A percentile compares a stretch with the other conserved stretches of the same genome.
Conservation (phyloP, 1,140 invertebrate genomes). For the Trachelipus rathkii region DNA sequence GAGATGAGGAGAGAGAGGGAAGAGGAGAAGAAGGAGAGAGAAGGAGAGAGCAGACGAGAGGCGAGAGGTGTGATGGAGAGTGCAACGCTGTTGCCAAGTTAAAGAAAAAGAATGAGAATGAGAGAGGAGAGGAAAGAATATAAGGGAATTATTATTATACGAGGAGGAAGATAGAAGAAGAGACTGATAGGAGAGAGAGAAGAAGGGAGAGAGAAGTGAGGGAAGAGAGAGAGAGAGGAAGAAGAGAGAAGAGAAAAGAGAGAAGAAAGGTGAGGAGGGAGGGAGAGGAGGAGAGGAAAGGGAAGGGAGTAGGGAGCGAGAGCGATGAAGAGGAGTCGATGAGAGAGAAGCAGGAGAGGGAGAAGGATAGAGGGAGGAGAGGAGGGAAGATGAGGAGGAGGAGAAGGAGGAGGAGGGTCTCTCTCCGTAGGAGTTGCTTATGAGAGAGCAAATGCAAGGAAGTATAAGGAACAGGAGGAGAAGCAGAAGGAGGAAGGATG, state of each 20-base stretch:
- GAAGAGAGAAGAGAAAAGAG: not conserved
- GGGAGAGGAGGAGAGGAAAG: not conserved
- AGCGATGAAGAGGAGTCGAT: not conserved
- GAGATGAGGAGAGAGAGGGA: too few relatives aligned
- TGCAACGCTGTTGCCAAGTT: too few relatives aligned
- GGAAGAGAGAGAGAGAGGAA: not conserved
- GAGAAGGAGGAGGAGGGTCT: not conserved
- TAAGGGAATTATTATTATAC: too few relatives aligned
- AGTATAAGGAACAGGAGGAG: not conserved
- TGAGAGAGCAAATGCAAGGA: not conserved
- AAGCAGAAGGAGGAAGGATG: not conserved
- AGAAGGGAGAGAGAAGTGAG: not conserved
- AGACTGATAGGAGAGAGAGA: too few relatives aligned
- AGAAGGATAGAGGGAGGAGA: not conserved
- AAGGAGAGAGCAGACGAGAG: too few relatives aligned
- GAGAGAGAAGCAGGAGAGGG: not conserved
- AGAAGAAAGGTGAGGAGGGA: not conserved
- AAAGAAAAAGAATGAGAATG: too few relatives aligned
- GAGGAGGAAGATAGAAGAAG: not conserved
- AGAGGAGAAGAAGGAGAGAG: too few relatives aligned
- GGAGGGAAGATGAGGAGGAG: not conserved
- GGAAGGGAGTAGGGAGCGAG: not conserved
- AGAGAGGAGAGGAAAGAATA: not conserved
- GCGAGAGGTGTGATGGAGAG: too few relatives aligned
- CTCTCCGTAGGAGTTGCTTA: too few relatives aligned